These are phyloP conservation scores for Macrotrachela quadricornifera DNA, from an alignment of 1,140 invertebrate genomes.

Conservation along the genomic window DNA sequence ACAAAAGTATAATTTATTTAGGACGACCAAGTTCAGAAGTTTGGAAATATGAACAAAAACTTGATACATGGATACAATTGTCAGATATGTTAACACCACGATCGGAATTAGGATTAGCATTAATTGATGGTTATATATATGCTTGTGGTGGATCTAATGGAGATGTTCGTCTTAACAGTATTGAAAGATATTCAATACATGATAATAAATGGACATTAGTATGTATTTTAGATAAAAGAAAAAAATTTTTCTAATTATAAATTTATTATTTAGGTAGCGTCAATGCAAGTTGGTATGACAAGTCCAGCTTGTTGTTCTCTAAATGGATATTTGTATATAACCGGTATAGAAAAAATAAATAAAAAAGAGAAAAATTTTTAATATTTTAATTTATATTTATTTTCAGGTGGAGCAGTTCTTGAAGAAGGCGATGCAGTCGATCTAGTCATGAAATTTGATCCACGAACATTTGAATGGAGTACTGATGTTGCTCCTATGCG, in stretches of 20 bases:
- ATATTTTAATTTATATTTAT: conserved; percentile 3
- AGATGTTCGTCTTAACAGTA: conserved; percentile 45
- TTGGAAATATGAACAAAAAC: conserved; percentile 35
- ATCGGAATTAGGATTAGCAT: conserved; percentile 39
- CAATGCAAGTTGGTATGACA: conserved; percentile 34
- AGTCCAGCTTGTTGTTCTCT: conserved; percentile 33
- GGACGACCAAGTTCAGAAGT: conserved; percentile 28
- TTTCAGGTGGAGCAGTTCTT: conserved; percentile 30
- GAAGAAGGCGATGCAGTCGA: conserved; percentile 34
- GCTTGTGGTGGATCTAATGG: conserved; percentile 56
- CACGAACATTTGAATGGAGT: conserved; percentile 13
- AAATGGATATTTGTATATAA: conserved; percentile 33
- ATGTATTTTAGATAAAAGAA: no score
- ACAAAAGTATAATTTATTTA: no score
- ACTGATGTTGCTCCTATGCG: conserved; percentile 15
- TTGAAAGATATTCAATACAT: no score
- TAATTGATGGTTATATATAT: conserved; percentile 44
- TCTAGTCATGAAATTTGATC: conserved; percentile 21
- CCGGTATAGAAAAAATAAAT: conserved; percentile 17
- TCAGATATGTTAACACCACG: conserved; percentile 32
- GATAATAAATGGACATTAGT: no score
- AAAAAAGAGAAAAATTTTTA: not conserved
- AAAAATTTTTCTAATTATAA: no score
- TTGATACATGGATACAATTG: conserved; percentile 36
- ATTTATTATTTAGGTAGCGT: conserved; percentile 40